Evolutionary conservation across 2,797 vertebrate genomes (phyloP).

Genomic region (Distichodus sexfasciatus): DNA sequence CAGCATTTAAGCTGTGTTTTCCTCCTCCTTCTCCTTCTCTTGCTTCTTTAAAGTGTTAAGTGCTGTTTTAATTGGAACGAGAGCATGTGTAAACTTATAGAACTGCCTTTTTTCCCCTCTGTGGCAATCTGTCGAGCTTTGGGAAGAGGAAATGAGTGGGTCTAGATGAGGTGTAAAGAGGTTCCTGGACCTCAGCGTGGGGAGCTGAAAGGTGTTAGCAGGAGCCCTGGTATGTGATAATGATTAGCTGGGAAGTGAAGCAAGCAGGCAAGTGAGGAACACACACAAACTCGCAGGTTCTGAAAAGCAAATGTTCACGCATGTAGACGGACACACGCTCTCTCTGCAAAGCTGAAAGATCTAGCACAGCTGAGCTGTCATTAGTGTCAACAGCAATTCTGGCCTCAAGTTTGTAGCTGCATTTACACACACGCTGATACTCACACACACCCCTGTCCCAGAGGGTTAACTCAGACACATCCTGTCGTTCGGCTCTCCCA

Average conservation of each 20-base stretch:
- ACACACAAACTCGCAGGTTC: conserved; percentile 39
- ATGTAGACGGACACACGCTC: neutral
- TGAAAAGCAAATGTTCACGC: neutral
- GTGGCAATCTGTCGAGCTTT: conserved; percentile 32
- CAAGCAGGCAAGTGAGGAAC: conserved; percentile 49
- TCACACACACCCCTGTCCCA: neutral
- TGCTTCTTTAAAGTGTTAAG: conserved; percentile 9
- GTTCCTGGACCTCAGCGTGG: conserved; percentile 20
- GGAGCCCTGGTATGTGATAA: conserved; percentile 61
- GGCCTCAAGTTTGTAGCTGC: neutral
- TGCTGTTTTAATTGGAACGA: conserved; percentile 32
- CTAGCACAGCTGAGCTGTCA: neutral
- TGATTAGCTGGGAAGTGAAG: conserved; percentile 59
- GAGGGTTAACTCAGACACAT: no score
- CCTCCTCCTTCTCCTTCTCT: neutral
- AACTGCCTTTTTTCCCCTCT: conserved; percentile 24
- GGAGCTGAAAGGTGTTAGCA: conserved; percentile 48
- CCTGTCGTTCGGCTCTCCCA: neutral
- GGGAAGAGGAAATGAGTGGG: conserved; percentile 34
- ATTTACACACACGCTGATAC: no score
- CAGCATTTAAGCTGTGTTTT: conserved; percentile 38
- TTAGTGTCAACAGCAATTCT: neutral
- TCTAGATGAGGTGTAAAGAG: conserved; percentile 30
- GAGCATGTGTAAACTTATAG: conserved; percentile 4
- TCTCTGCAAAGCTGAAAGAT: neutral